A percentile compares a stretch with the other conserved stretches of the same genome.
phyloP scores from a whole-genome alignment of 2,797 vertebrate genomes.

The Phrynocephalus forsythii region DNA sequence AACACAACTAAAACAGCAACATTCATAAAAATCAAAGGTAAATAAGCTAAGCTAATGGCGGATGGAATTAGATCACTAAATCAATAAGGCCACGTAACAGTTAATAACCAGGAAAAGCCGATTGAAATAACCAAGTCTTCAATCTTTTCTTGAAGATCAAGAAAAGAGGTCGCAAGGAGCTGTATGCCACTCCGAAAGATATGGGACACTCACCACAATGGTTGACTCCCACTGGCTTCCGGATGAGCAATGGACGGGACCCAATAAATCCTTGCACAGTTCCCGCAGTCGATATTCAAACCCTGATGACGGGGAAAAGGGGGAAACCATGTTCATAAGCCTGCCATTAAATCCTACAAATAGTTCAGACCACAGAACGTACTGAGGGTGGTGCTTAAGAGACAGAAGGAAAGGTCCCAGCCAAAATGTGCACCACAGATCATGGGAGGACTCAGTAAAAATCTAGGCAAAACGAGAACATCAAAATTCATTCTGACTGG shows the following conservation, averaged over 20 bases:
- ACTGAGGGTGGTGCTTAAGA: background rate
- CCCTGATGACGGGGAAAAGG: slow-evolving; percentile 78
- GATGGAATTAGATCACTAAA: too few species aligned
- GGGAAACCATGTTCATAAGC: slow-evolving; percentile 20
- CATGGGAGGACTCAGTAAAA: background rate
- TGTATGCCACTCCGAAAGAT: background rate
- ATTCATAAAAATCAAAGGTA: too few species aligned
- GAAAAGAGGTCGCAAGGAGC: background rate
- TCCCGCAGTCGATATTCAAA: slow-evolving; percentile 94
- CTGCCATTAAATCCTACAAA: background rate
- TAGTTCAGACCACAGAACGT: background rate
- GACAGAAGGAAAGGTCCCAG: background rate
- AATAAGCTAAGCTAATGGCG: too few species aligned
- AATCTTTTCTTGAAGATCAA: too few species aligned
- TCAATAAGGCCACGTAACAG: too few species aligned
- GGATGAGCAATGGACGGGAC: slow-evolving; percentile 93
- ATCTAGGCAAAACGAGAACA: background rate
- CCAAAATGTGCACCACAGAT: slow-evolving; percentile 7
- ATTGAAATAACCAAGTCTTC: too few species aligned
- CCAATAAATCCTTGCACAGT: slow-evolving; percentile 95
- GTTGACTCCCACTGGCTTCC: slow-evolving; percentile 92
- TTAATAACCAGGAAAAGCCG: too few species aligned
- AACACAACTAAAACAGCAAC: too few species aligned
- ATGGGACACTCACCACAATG: slow-evolving; percentile 85
- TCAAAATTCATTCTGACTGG: background rate